phyloP scores from a whole-genome alignment of 2,888 invertebrate species.

The Fragum sueziense region DNA sequence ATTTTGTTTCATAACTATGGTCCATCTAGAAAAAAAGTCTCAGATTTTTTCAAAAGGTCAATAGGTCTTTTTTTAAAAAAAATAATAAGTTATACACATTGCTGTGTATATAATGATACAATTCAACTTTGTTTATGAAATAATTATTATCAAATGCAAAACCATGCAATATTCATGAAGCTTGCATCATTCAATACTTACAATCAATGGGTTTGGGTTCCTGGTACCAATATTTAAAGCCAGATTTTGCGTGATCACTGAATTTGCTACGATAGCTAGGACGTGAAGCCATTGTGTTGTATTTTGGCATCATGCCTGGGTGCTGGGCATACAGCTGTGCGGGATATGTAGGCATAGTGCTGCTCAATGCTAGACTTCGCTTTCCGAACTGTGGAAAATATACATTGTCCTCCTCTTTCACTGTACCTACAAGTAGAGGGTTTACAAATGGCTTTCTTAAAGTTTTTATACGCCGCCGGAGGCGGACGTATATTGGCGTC shows the following conservation, averaged over 20 bases:
- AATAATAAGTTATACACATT: too few species aligned
- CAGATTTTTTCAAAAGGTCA: too few species aligned
- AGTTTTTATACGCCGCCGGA: too few species aligned
- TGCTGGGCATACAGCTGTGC: slow-evolving; percentile 1
- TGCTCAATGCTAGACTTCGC: not conserved
- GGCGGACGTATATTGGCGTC: too few species aligned
- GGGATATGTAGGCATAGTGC: not conserved
- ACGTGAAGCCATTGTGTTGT: not conserved
- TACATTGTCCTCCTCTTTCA: slow-evolving; percentile 72
- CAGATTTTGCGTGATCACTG: slow-evolving; percentile 67
- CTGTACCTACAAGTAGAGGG: slow-evolving; percentile 60
- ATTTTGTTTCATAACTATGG: too few species aligned
- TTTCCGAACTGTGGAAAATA: slow-evolving; percentile 64
- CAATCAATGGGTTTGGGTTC: slow-evolving; percentile 74
- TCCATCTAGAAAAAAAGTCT: too few species aligned
- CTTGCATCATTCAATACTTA: slow-evolving; percentile 63
- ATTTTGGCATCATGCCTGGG: not conserved
- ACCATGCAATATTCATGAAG: not conserved
- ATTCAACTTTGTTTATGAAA: too few species aligned
- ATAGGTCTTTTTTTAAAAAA: too few species aligned
- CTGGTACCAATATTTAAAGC: slow-evolving; percentile 73
- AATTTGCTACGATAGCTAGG: slow-evolving; percentile 45
- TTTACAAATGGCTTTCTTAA: too few species aligned
- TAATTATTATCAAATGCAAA: too few species aligned
- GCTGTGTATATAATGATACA: too few species aligned